Base-by-base conservation (phyloP, 2,888 invertebrate species). In the Netelia inedita region DNA sequence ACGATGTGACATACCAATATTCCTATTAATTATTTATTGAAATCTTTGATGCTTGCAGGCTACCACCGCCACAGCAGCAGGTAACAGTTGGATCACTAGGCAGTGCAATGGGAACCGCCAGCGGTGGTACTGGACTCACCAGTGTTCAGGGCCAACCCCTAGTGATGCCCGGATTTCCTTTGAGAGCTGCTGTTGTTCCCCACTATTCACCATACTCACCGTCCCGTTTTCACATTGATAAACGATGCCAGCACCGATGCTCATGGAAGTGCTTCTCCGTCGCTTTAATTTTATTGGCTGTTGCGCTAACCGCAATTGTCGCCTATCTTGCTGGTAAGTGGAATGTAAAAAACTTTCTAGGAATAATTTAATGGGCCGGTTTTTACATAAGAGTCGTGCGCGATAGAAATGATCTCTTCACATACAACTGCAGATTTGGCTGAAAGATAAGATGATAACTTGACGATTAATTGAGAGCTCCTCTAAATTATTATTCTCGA, bases 181-280 rank as follows among this genome's bases (percentile, higher is more conserved):
- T 97, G 90, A 96, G 97, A 86, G 95, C 95, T 88, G 95, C 95
- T 79, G 95, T 95, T 91, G 96, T 97, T 93, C 96, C 97, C 90
- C 97, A 97, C 94, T 97, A 98, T 91, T 97, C 97, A 94, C 97
- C 98, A 88, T 98, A 98, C 95, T 98, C 98, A 91, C 98, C 98
- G 93, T 98, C 98, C 93, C 96, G 98, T 94, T 98, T 98, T 95
- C 98, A 98, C 95, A 97, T 98, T 95, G 98, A 98, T 95, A 98
- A 98, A 94, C 96, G 98, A 90, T 98, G 98, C 95, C 97, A 97
- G 94, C 98, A 98, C 94, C 96, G 98, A 90, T 98, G 98, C 95
- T 98, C 98, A 93, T 99, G 99, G 99, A 98, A 98, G 95, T 98
- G 98, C 94, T 97, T 98, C 94, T 98, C 98, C 94, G 98, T 99